phyloP scores from a whole-genome alignment of 1,140 invertebrate species.

The Hypothenemus hampei region DNA sequence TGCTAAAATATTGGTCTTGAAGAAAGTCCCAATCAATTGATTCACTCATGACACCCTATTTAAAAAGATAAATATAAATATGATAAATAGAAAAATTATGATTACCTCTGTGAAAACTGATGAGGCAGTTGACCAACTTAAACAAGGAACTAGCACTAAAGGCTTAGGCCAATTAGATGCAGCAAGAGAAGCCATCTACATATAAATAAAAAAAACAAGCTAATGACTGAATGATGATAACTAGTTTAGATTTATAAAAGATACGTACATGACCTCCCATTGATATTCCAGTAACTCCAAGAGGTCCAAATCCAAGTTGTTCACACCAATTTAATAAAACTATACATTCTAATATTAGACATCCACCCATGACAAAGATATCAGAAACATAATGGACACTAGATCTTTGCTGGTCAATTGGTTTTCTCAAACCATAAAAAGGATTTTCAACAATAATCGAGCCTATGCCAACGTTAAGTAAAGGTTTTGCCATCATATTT shows the following conservation, averaged over 20 bases:
- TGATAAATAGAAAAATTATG: background rate
- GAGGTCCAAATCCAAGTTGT: conserved; percentile 77
- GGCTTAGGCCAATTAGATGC: conserved; percentile 93
- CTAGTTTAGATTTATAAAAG: too few species aligned
- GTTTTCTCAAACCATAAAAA: conserved; percentile 92
- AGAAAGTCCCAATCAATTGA: conserved; percentile 92
- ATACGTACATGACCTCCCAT: conserved; percentile 95
- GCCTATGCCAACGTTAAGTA: conserved; percentile 88
- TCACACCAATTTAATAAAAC: conserved; percentile 93
- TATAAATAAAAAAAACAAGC: conserved; percentile 19
- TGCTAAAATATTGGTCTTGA: conserved; percentile 83
- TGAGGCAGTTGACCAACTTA: conserved; percentile 96
- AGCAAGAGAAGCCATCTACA: conserved; percentile 92
- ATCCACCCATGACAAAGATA: conserved; percentile 98
- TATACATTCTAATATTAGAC: conserved; percentile 88
- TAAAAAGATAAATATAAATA: too few species aligned
- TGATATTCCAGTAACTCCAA: conserved; percentile 95
- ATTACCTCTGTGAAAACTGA: conserved; percentile 87
- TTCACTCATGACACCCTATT: conserved; percentile 86
- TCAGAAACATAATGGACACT: conserved; percentile 93
- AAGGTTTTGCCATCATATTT: conserved; percentile 83
- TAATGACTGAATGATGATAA: background rate
- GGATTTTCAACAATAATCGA: conserved; percentile 97
- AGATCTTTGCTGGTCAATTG: conserved; percentile 85
- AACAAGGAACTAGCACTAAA: conserved; percentile 85